Evolutionary conservation across 2,797 vertebrate species (phyloP).

Genomic region (Rhinichthys osculus): DNA sequence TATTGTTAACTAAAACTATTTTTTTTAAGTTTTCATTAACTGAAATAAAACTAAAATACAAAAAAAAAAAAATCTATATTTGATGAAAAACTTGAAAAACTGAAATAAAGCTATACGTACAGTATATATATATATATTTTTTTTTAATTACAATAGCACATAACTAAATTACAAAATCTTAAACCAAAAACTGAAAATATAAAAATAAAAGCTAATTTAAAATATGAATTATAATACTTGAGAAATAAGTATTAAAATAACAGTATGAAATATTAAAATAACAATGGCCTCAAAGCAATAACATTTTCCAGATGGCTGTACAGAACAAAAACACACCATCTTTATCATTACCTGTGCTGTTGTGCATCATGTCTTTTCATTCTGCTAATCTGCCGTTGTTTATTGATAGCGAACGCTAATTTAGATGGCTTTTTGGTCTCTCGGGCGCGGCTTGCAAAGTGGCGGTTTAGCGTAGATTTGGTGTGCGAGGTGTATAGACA

Average conservation of each 20-base stretch:
- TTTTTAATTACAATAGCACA: background rate
- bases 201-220: background rate
- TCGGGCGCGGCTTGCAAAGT: conserved; percentile 38
- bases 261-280: background rate
- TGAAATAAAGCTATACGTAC: too few species aligned
- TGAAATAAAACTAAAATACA: background rate
- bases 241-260: too few species aligned
- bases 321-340: conserved; percentile 3
- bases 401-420: conserved; percentile 37
- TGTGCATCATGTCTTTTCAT: conserved; percentile 1
- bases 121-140: too few species aligned
- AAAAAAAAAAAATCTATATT: background rate
- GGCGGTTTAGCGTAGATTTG: conserved; percentile 45
- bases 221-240: background rate
- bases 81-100: too few species aligned
- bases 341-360: background rate
- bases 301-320: background rate
- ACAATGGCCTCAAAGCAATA: background rate
- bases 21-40: background rate
- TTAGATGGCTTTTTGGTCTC: conserved; percentile 27
- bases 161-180: background rate
- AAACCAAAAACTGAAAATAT: background rate
- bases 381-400: conserved; percentile 28
- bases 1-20: background rate
- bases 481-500: conserved; percentile 28